Evolutionary conservation across 1,140 invertebrate species (phyloP), one percentile per base, ranked within the genome.

Genomic region (Tetragnatha versicolor): DNA sequence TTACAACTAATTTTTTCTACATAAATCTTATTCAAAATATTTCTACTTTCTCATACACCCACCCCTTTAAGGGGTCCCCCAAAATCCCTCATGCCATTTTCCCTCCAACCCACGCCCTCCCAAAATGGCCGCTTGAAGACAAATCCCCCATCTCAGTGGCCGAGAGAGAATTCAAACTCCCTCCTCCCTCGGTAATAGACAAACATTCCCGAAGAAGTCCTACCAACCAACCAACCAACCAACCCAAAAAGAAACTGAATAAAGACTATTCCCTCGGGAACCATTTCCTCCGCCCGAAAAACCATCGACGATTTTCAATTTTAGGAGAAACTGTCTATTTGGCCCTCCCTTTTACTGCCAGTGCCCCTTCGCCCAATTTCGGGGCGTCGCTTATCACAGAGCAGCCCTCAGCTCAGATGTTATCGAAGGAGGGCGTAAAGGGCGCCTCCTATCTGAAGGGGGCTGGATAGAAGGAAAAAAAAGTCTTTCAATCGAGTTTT

Each of bases 241-340:
- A n/a, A n/a, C n/a, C n/a, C n/a, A 73, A 53, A 68, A 49, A 27
- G 17, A 60, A 60, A 60, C n/a, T 33, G 25, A 68, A 31, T 22
- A 49, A 68, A 49, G 51, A 17, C 35, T 65, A 66, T 42, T 77
- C 73, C 61, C 73, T 27, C 3, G 49, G 60, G 14, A 29, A 35
- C 61, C 45, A 77, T 77, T 77, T 47, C 17, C 61, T 61, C 14
- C 29, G 14, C n/a, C 22, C 35, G 37, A 12, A 17, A 22, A 22
- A 17, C 22, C 61, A 49, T 65, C 39, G 61, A 77, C 73, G 66
- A 77, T 77, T 77, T 77, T 77, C 73, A 77, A 77, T 77, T 77
- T 77, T 77, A 77, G 73, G 73, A 25, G 47, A 53, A 51, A 49
- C 60, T 77, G 73, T 77, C 73, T 77, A 66, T 65, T 77, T 77